phyloP scores from a whole-genome alignment of 2,113 vertebrate species.

The Heloderma charlesbogerti region DNA sequence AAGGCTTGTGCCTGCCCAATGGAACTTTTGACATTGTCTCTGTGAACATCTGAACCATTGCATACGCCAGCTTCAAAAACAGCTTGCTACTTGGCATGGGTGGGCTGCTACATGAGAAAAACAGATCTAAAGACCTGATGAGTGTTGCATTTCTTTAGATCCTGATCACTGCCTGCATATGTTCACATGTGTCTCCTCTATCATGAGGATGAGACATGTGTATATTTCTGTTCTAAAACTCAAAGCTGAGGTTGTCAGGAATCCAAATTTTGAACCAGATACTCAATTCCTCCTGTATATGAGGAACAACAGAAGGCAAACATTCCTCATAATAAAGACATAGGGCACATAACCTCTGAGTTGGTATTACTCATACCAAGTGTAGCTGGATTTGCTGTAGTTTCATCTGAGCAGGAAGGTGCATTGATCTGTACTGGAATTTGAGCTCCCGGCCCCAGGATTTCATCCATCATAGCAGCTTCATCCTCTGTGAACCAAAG shows the following conservation, averaged over 20 bases:
- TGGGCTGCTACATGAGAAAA: neutral
- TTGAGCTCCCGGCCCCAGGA: conserved; percentile 31
- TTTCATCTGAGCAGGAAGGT: conserved; percentile 47
- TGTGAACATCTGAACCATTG: neutral
- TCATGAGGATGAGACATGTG: neutral
- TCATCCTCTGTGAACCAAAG: conserved; percentile 63
- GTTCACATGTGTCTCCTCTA: neutral
- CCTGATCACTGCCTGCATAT: neutral
- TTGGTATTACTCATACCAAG: conserved; percentile 29
- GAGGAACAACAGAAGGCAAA: neutral
- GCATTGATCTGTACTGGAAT: neutral
- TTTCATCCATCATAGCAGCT: conserved; percentile 32
- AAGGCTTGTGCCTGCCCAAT: neutral
- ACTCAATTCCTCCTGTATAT: neutral
- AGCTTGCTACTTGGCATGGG: neutral
- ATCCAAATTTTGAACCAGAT: neutral
- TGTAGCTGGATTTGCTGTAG: conserved; percentile 46
- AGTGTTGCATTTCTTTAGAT: neutral
- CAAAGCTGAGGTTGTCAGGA: neutral
- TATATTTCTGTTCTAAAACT: neutral
- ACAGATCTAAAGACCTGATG: neutral
- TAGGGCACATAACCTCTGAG: neutral
- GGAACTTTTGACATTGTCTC: neutral
- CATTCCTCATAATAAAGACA: neutral
- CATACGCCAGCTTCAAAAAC: neutral